Conservation (phyloP, 2,113 vertebrate genomes). For the Noturus placidus region DNA sequence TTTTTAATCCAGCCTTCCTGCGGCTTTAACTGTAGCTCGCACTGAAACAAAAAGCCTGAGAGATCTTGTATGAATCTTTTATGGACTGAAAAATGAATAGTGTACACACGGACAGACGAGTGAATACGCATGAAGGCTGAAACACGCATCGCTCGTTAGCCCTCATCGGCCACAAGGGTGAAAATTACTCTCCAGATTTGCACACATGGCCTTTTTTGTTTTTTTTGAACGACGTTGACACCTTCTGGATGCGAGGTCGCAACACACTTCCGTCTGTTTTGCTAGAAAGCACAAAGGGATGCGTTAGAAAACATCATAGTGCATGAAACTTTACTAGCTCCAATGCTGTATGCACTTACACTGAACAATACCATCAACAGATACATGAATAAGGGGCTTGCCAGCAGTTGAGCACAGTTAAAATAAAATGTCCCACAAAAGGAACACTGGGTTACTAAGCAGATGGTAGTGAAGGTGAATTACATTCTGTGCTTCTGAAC, state of each 20-base stretch:
- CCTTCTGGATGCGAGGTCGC: conserved; percentile 18
- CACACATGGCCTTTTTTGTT: neutral
- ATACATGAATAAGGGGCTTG: neutral
- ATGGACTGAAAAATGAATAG: conserved; percentile 19
- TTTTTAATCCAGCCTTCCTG: conserved; percentile 46
- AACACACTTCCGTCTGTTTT: neutral
- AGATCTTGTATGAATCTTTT: conserved; percentile 28
- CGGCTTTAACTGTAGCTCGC: conserved; percentile 37
- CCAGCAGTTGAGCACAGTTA: neutral
- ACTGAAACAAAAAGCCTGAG: conserved; percentile 15
- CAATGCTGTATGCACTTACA: neutral
- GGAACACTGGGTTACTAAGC: neutral
- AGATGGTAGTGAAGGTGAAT: neutral
- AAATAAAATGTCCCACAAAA: neutral
- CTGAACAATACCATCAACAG: neutral
- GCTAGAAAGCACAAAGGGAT: neutral
- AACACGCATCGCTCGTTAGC: neutral
- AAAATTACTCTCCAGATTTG: neutral
- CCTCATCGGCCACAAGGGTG: neutral
- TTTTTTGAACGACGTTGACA: neutral
- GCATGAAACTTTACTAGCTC: neutral
- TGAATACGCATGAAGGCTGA: neutral
- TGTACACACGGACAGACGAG: neutral
- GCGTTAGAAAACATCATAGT: neutral
- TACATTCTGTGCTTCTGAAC: neutral